Conservation (phyloP, 2,113 vertebrate species). For the Sylvietta virens region DNA sequence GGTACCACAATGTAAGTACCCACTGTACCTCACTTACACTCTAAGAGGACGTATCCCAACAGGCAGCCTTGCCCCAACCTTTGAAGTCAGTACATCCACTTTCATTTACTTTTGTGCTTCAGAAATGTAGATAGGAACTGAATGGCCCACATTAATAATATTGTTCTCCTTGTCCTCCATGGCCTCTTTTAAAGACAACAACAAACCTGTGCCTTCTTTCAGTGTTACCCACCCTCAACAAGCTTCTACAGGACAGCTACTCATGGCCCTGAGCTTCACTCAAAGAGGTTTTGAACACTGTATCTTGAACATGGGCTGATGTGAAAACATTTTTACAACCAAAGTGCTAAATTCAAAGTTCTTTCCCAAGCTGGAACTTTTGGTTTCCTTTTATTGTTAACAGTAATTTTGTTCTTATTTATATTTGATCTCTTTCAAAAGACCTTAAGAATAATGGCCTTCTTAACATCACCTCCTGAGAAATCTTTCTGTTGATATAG, state of each 20-base stretch:
- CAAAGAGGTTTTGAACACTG: neutral
- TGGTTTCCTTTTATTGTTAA: neutral
- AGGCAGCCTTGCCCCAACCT: neutral
- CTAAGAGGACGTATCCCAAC: neutral
- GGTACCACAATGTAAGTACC: neutral
- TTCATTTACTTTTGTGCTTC: neutral
- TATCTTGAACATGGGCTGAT: neutral
- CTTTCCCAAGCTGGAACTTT: neutral
- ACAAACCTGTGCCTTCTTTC: neutral
- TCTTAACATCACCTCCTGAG: neutral
- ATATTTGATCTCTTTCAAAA: neutral
- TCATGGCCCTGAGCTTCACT: neutral
- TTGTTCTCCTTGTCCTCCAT: neutral
- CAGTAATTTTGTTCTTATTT: neutral
- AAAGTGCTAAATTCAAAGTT: neutral
- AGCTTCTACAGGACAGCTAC: neutral
- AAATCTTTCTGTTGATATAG: neutral
- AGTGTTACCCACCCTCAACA: neutral
- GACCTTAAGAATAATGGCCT: neutral
- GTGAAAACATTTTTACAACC: neutral
- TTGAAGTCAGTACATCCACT: neutral
- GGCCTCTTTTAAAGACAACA: neutral
- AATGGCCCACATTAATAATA: neutral
- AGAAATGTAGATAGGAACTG: neutral
- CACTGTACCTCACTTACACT: neutral